phyloP scores from a whole-genome alignment of 2,888 invertebrate genomes.

The Xestia c-nigrum region DNA sequence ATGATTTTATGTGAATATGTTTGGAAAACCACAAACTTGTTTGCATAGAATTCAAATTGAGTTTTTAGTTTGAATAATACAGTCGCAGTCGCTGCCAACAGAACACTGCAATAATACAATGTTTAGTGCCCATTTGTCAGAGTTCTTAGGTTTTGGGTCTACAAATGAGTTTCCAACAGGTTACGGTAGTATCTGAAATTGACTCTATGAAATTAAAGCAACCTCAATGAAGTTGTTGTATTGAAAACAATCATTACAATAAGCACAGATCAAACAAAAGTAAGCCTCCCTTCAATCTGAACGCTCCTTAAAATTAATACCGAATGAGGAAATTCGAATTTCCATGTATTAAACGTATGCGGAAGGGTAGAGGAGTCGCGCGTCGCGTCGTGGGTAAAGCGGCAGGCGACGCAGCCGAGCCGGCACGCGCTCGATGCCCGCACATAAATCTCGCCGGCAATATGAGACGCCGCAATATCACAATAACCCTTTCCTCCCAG shows the following conservation, averaged over 20 bases:
- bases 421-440: slow-evolving; percentile 70
- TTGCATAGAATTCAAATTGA: slow-evolving; percentile 87
- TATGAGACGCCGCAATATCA: slow-evolving; percentile 86
- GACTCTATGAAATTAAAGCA: not conserved
- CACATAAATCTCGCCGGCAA: slow-evolving; percentile 86
- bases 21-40: slow-evolving; percentile 84
- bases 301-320: slow-evolving; percentile 52
- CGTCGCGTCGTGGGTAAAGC: slow-evolving; percentile 40
- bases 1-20: slow-evolving; percentile 86
- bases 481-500: slow-evolving; percentile 80
- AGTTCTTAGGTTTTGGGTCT: slow-evolving; percentile 50
- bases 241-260: slow-evolving; percentile 21
- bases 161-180: slow-evolving; percentile 61
- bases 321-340: slow-evolving; percentile 54
- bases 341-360: slow-evolving; percentile 46
- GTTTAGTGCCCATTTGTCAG: slow-evolving; percentile 64
- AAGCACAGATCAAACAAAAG: slow-evolving; percentile 46
- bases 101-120: slow-evolving; percentile 68
- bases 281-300: slow-evolving; percentile 23
- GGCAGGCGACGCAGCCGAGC: slow-evolving; percentile 53
- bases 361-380: slow-evolving; percentile 36
- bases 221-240: slow-evolving; percentile 36
- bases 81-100: slow-evolving; percentile 83
- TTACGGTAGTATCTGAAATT: too few species aligned
- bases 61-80: slow-evolving; percentile 86